Conservation (phyloP, 2,797 vertebrate species). For the Megaceryle alcyon region DNA sequence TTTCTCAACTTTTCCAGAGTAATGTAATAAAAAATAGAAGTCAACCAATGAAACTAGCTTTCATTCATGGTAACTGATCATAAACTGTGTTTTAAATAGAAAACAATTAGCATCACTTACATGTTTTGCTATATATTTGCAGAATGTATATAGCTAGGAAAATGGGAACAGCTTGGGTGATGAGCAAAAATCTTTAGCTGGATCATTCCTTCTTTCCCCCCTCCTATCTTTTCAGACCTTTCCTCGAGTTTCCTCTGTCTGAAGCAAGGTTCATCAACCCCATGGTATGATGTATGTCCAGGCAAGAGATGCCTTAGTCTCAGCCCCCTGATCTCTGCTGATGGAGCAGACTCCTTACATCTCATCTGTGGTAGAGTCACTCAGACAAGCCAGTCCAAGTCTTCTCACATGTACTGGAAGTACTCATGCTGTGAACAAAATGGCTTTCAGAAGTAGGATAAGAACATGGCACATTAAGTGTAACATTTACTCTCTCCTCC, state of each 20-base stretch:
- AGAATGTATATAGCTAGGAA: background rate
- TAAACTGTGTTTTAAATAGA: background rate
- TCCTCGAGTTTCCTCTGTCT: background rate
- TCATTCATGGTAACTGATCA: background rate
- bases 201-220: background rate
- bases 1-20: background rate
- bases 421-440: background rate
- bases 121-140: background rate
- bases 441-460: background rate
- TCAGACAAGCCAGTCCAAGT: background rate
- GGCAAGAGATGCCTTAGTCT: background rate
- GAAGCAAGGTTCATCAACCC: background rate
- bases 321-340: background rate
- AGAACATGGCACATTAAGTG: background rate
- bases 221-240: background rate
- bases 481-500: background rate
- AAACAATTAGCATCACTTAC: background rate
- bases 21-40: background rate
- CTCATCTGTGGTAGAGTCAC: background rate
- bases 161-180: background rate
- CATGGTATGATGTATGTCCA: fast-evolving
- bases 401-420: background rate
- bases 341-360: background rate
- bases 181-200: background rate
- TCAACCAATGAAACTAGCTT: background rate